Conservation (phyloP, 1,140 invertebrate genomes). For the Cheumatopsyche charites region DNA sequence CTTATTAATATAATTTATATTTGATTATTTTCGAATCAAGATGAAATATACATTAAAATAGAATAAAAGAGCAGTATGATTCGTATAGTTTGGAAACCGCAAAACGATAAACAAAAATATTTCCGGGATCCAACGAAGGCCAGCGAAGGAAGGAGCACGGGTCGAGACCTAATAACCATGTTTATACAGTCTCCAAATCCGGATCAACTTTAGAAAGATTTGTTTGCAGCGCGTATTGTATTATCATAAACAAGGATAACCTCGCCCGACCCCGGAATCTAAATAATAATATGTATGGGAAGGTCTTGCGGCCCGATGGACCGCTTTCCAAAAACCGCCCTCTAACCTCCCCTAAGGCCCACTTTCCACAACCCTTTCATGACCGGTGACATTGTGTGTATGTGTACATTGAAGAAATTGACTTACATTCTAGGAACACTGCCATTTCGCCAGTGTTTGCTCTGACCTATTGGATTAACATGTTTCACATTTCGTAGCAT, state of each 20-base stretch:
- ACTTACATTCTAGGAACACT: too few species aligned
- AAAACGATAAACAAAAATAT: constrained; percentile 33
- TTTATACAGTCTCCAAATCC: constrained; percentile 38
- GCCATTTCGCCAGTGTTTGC: too few species aligned
- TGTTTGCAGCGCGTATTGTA: constrained; percentile 36
- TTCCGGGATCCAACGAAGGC: neutral
- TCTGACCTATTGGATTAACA: too few species aligned
- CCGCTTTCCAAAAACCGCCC: neutral
- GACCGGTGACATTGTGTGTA: too few species aligned
- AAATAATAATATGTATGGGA: constrained; percentile 31
- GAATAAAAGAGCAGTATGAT: neutral
- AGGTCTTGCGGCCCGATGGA: neutral
- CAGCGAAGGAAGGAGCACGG: neutral
- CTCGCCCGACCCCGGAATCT: constrained; percentile 2
- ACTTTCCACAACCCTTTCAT: too few species aligned
- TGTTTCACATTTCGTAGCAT: too few species aligned
- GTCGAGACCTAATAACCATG: constrained; percentile 36
- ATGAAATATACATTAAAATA: neutral
- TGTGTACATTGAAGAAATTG: too few species aligned
- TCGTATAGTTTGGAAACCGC: constrained; percentile 1
- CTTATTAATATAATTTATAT: too few species aligned
- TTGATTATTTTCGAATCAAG: too few species aligned
- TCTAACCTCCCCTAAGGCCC: neutral
- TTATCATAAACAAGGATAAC: constrained; percentile 36
- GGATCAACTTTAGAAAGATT: constrained; percentile 38